A percentile compares a stretch with the other conserved stretches of the same genome.
Evolutionary conservation across 2,113 vertebrate genomes (phyloP).

Genomic region (Neolamprologus cancellatus): DNA sequence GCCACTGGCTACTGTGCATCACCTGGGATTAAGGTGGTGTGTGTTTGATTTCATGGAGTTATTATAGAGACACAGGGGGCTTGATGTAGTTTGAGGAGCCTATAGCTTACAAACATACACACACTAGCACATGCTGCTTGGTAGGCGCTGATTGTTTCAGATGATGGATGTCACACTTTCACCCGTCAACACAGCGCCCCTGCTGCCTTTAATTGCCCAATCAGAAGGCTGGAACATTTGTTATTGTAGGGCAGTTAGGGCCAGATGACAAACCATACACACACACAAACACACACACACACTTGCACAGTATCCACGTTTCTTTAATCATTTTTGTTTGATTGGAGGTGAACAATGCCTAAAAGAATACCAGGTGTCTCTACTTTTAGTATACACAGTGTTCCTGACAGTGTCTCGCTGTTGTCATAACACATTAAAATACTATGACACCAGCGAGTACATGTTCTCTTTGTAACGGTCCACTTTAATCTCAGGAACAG

Average conservation of each 20-base stretch:
- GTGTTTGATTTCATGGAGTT: constrained; percentile 61
- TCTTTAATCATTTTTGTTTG: constrained; percentile 43
- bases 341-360: constrained; percentile 11
- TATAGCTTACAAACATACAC: constrained; percentile 10
- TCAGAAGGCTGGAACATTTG: constrained; percentile 68
- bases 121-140: constrained; percentile 11
- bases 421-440: constrained; percentile 54
- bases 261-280: constrained; percentile 50
- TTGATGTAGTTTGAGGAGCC: constrained; percentile 27
- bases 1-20: constrained; percentile 35
- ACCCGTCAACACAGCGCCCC: constrained; percentile 60
- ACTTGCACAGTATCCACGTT: not conserved
- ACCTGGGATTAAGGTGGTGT: constrained; percentile 54
- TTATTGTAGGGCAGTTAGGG: constrained; percentile 64
- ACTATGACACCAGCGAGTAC: constrained; percentile 48
- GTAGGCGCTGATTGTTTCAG: constrained; percentile 60
- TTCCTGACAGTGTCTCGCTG: constrained; percentile 25
- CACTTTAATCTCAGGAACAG: constrained; percentile 56
- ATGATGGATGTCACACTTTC: constrained; percentile 70
- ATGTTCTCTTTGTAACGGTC: constrained; percentile 31
- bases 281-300: not conserved
- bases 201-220: constrained; percentile 73
- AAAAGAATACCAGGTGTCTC: constrained; percentile 10
- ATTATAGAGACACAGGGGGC: constrained; percentile 55
- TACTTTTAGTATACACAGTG: not conserved